Percentiles rank a stretch among this genome's conserved stretches.
These are phyloP conservation scores for Nemapogon koenigi DNA, from an alignment of 2,888 invertebrate species.

Conservation along the genomic window DNA sequence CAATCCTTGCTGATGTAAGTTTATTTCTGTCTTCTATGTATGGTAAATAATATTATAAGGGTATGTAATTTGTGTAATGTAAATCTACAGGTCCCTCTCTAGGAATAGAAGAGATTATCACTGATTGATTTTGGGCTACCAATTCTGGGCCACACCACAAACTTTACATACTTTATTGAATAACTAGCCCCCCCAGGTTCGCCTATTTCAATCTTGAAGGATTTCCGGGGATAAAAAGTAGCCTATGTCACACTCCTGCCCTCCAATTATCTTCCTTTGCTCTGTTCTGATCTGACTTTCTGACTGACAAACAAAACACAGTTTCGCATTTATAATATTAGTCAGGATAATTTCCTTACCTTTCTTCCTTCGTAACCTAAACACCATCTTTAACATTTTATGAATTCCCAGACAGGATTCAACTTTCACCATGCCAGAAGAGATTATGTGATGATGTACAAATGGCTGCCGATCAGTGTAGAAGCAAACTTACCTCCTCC, in stretches of 20 bases:
- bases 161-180: too few relatives aligned
- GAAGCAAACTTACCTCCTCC: slow-evolving; percentile 75
- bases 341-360: too few relatives aligned
- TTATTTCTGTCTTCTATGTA: background rate
- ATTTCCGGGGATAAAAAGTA: too few relatives aligned
- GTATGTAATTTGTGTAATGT: background rate
- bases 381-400: slow-evolving; percentile 7
- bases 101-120: too few relatives aligned
- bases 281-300: background rate
- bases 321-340: slow-evolving; percentile 9
- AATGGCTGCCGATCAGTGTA: slow-evolving; percentile 74
- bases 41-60: slow-evolving; percentile 4
- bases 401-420: slow-evolving; percentile 75
- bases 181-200: too few relatives aligned
- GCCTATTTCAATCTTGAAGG: too few relatives aligned
- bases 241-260: too few relatives aligned
- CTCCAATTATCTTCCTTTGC: background rate
- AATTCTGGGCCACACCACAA: too few relatives aligned
- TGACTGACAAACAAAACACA: slow-evolving; percentile 3
- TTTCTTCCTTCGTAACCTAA: too few relatives aligned
- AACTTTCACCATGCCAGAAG: slow-evolving; percentile 88
- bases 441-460: slow-evolving; percentile 79
- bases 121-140: too few relatives aligned
- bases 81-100: too few relatives aligned
- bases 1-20: slow-evolving; percentile 72